phyloP scores from a whole-genome alignment of 2,797 vertebrate genomes.

The Platyrinchus mystaceus region DNA sequence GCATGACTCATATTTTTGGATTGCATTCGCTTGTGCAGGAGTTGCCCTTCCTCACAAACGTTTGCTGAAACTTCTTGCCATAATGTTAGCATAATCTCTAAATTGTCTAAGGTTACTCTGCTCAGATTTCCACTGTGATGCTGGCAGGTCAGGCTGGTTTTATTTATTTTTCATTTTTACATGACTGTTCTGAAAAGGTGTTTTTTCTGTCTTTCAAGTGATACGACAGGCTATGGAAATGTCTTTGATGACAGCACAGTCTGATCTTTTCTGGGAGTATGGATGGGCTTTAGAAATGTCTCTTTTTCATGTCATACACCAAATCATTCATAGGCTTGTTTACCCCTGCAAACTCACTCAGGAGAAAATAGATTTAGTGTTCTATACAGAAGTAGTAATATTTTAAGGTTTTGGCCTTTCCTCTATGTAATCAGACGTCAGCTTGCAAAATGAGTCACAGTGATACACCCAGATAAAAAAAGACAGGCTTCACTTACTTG shows the following conservation, averaged over 20 bases:
- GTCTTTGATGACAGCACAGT: constrained; percentile 53
- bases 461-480: background rate
- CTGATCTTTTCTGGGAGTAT: constrained; percentile 72
- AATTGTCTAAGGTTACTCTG: constrained; percentile 58
- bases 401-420: constrained; percentile 52
- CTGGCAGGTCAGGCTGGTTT: constrained; percentile 67
- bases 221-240: constrained; percentile 62
- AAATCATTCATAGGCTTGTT: constrained; percentile 55
- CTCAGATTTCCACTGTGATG: constrained; percentile 56
- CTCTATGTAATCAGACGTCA: constrained; percentile 20
- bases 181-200: constrained; percentile 6
- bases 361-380: constrained; percentile 24
- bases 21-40: constrained; percentile 59
- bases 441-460: constrained; percentile 4
- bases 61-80: constrained; percentile 67
- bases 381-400: constrained; percentile 46
- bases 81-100: constrained; percentile 69
- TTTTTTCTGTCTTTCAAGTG: constrained; percentile 51
- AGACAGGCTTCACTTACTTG: background rate
- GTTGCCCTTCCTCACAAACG: constrained; percentile 56
- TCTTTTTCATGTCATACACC: constrained; percentile 61
- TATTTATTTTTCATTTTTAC: constrained; percentile 65
- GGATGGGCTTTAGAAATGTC: constrained; percentile 65
- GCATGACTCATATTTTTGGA: constrained; percentile 72
- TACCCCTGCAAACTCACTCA: constrained; percentile 42